Evolutionary conservation across 2,113 vertebrate species (phyloP).

Genomic region (Numida meleagris): DNA sequence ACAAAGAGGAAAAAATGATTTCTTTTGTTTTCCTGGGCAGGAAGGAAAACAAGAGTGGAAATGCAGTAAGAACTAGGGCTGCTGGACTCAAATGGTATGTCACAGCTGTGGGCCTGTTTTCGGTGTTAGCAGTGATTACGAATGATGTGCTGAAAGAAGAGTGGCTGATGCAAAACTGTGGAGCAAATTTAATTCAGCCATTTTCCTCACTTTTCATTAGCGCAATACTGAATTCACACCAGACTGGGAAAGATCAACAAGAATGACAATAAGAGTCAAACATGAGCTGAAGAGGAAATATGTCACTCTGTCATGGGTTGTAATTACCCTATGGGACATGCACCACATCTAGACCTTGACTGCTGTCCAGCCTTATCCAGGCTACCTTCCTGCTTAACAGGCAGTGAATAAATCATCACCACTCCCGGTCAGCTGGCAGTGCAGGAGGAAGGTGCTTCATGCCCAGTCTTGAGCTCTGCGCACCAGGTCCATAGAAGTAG

Average conservation of each 20-base stretch:
- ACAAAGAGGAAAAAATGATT: background rate
- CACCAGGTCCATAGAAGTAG: background rate
- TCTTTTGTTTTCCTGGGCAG: background rate
- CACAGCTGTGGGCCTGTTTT: background rate
- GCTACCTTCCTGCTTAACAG: background rate
- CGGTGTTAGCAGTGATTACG: background rate
- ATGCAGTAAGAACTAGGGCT: background rate
- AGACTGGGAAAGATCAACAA: background rate
- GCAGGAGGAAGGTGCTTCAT: background rate
- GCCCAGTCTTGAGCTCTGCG: background rate
- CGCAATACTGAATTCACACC: background rate
- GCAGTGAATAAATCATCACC: background rate
- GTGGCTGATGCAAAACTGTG: background rate
- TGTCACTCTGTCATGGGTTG: background rate
- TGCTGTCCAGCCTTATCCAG: background rate
- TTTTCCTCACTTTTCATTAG: background rate
- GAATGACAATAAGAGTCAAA: background rate
- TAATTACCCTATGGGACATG: background rate
- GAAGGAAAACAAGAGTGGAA: background rate
- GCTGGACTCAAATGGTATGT: background rate
- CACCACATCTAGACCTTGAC: background rate
- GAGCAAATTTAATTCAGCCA: background rate
- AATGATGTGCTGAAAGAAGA: background rate
- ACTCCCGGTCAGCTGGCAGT: background rate
- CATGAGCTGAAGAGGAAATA: background rate